A percentile compares a stretch with the other conserved stretches of the same genome.
Evolutionary conservation across 2,797 vertebrate species (phyloP).

Genomic region (Gymnoscopelus braueri): DNA sequence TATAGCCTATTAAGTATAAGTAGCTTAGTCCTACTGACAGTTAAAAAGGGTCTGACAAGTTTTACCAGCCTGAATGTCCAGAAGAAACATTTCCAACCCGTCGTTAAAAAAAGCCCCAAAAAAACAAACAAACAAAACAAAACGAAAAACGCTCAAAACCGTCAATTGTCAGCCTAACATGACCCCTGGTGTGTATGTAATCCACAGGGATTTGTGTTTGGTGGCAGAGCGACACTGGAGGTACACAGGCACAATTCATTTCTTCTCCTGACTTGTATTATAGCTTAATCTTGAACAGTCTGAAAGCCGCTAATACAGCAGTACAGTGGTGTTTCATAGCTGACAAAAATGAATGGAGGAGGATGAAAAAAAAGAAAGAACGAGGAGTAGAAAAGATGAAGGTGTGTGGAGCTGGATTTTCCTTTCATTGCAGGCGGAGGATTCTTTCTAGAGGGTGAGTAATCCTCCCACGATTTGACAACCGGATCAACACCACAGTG

Average conservation of each 20-base stretch:
- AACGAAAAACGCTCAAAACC: no score
- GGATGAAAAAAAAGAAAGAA: background rate
- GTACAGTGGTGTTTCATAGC: conserved; percentile 38
- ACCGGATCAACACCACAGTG: conserved; percentile 47
- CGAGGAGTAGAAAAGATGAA: no score
- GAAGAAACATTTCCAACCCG: no score
- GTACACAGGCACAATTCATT: conserved; percentile 51
- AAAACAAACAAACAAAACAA: no score
- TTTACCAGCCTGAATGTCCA: no score
- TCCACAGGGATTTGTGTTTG: conserved; percentile 48
- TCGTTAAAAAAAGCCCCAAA: no score
- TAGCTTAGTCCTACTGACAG: no score
- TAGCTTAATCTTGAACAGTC: conserved; percentile 52
- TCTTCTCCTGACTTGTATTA: conserved; percentile 45
- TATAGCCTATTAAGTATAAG: no score
- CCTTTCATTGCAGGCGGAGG: conserved; percentile 11
- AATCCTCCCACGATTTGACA: conserved; percentile 44
- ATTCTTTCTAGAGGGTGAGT: conserved; percentile 9
- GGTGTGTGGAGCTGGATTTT: conserved; percentile 11
- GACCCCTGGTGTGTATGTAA: conserved; percentile 35
- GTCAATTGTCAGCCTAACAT: no score
- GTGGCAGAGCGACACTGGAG: conserved; percentile 45
- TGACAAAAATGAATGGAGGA: conserved; percentile 25
- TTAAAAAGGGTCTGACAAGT: no score
- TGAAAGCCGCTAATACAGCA: conserved; percentile 54